Conservation (phyloP, 1,140 invertebrate species). For the Meloidogyne chitwoodi region DNA sequence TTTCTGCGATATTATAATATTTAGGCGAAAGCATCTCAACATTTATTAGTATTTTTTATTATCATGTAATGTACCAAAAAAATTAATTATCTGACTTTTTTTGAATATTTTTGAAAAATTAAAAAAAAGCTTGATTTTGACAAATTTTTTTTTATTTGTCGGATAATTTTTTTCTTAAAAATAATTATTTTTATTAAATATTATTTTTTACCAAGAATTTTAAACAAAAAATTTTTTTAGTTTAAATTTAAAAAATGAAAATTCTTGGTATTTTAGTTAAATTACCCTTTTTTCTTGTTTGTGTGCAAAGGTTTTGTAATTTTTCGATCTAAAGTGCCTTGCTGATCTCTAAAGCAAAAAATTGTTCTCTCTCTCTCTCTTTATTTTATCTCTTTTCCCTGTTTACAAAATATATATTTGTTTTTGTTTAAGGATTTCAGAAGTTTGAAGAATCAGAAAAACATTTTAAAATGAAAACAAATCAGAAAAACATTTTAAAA, state of each 20-base stretch:
- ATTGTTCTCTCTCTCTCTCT: not conserved
- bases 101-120: too few relatives aligned
- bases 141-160: too few relatives aligned
- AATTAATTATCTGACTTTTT: too few relatives aligned
- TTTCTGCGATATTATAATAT: not conserved
- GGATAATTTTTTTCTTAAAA: too few relatives aligned
- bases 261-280: not conserved
- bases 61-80: too few relatives aligned
- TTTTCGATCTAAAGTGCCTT: slow-evolving; percentile 19
- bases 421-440: not conserved
- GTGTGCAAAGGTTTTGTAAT: slow-evolving; percentile 12
- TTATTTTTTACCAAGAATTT: not conserved
- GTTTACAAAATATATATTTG: not conserved
- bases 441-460: too few relatives aligned
- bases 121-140: too few relatives aligned
- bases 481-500: too few relatives aligned
- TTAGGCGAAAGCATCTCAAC: not conserved
- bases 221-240: not conserved
- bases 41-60: not conserved
- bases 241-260: too few relatives aligned
- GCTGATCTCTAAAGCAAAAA: slow-evolving; percentile 19
- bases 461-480: too few relatives aligned
- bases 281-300: not conserved
- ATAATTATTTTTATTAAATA: too few relatives aligned
- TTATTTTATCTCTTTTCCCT: not conserved